phyloP scores from a whole-genome alignment of 2,113 vertebrate species.

The Malaclemys terrapin region DNA sequence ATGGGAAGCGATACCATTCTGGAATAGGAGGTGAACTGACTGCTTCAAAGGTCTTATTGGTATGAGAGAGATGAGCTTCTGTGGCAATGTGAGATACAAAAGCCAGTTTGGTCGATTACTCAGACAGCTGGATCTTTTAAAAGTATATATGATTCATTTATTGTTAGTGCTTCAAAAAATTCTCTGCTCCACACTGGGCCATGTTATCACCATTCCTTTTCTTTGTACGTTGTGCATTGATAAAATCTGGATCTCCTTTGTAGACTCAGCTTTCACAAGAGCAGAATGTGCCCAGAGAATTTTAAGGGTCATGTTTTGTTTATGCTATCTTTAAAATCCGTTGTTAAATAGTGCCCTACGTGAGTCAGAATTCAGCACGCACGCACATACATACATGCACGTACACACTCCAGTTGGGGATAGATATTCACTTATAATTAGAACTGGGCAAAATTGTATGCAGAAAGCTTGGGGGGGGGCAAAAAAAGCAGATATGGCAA shows the following conservation, averaged over 20 bases:
- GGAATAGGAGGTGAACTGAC: background rate
- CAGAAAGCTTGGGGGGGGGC: background rate
- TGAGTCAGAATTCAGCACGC: background rate
- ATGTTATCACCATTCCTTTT: background rate
- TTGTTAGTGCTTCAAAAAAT: background rate
- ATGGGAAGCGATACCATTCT: background rate
- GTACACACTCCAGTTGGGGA: background rate
- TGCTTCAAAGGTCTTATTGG: background rate
- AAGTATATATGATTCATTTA: background rate
- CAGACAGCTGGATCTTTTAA: background rate
- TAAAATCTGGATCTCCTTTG: background rate
- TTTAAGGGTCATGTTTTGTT: background rate
- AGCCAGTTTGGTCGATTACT: background rate
- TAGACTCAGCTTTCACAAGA: background rate
- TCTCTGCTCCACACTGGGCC: background rate
- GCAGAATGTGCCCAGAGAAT: background rate
- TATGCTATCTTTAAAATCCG: background rate
- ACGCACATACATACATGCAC: accelerated
- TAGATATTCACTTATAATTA: background rate
- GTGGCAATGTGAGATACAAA: background rate
- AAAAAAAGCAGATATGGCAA: background rate
- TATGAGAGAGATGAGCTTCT: background rate
- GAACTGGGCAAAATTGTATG: background rate
- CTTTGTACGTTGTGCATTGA: background rate
- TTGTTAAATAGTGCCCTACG: background rate